These are phyloP conservation scores for Metaphire vulgaris DNA, from an alignment of 1,140 invertebrate genomes.

Conservation along the genomic window DNA sequence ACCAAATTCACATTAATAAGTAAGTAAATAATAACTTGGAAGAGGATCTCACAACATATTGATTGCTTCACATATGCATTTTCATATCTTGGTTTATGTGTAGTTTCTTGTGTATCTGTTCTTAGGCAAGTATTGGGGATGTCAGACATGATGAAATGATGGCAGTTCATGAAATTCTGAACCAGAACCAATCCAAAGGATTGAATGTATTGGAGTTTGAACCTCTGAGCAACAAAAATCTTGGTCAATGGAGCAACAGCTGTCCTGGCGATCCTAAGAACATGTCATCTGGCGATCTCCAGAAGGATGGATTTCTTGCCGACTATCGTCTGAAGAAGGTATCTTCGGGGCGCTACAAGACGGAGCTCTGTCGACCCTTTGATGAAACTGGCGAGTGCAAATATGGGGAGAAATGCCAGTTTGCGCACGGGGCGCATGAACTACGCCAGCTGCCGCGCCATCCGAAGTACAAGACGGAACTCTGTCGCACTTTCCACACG, in stretches of 20 bases:
- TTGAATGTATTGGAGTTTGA: not conserved
- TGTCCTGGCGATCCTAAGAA: not conserved
- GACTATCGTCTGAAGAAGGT: not conserved
- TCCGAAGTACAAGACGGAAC: constrained; percentile 98
- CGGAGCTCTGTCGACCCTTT: constrained; percentile 92
- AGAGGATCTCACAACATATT: not conserved
- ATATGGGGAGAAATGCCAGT: constrained; percentile 98
- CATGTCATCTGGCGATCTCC: not conserved
- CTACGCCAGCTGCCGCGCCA: constrained; percentile 84
- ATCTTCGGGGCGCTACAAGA: constrained; percentile 72
- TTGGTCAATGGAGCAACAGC: not conserved
- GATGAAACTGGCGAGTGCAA: constrained; percentile 92
- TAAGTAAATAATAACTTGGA: not conserved
- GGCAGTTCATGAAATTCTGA: not conserved
- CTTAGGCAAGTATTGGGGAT: not conserved
- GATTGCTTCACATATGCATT: not conserved
- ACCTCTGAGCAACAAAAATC: not conserved
- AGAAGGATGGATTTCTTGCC: not conserved
- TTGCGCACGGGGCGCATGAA: constrained; percentile 90
- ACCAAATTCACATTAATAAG: no score
- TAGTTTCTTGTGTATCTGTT: not conserved
- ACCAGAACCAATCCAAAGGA: not conserved
- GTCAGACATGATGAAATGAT: not conserved
- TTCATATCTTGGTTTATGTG: not conserved
- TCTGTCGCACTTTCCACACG: constrained; percentile 82